Base-by-base conservation (phyloP, 1,140 invertebrate species). In the Phocides pigmalion region DNA sequence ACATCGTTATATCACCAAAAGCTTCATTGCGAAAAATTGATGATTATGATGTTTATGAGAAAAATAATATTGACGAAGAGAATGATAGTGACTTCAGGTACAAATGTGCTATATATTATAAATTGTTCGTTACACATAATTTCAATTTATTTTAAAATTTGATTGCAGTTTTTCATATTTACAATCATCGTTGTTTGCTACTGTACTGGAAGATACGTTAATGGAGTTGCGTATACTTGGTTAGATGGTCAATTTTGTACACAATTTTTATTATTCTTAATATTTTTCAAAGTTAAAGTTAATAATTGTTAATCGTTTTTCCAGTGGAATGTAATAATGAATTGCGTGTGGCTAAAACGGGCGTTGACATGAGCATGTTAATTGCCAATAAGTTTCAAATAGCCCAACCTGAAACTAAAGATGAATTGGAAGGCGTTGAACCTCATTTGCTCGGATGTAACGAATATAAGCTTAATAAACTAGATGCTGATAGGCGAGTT, bases 391-490 rank as follows among this genome's bases (percentile, higher is more conserved):
- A 89, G 61, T 89, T 59, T 54, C 54, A 65, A 8, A 56, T 89
- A 9, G 56, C 58, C 8, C 69, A 73, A 42, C 65, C 68, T 0
- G 14, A 51, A 50, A n/a, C 50, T n/a, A 70, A 49, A 9, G 85
- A 84, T n/a, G 76, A 79, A 20, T 53, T 86, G 12, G 70, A 75
- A 2, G 62, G 61, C 11, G 79, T 84, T 2, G 72, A 84, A 37
- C 51, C 44, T 0, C 50, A 76, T 4, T 70, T 73, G 5, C 46
- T 88, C 17, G 66, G 58, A 2, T 70, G 70, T 22, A 66, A 69
- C 22, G 74, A 82, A 50, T 84, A 84, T 39, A 84, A 88, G 46
- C 62, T 88, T 4, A 66, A 79, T 20, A 88, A 88, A 73, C 68
- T 86, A 5, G 69, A 77, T 44, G 68, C 62, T 9, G 85, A 88